These are phyloP conservation scores for Galerucella calmariensis DNA, from an alignment of 2,888 invertebrate genomes.

Conservation along the genomic window DNA sequence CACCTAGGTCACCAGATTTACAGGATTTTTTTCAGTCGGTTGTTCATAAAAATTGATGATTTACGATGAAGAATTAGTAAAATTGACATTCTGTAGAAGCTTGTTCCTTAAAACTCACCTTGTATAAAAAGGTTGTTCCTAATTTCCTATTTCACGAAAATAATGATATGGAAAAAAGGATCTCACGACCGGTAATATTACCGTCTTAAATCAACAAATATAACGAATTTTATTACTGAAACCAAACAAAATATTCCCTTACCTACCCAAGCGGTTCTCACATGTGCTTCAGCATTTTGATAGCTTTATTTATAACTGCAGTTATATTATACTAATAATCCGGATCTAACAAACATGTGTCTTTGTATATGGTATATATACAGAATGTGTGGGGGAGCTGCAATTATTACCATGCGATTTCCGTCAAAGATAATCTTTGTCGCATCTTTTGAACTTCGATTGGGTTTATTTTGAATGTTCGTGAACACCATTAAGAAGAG, in stretches of 20 bases:
- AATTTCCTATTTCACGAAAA: neutral
- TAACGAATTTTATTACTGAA: constrained; percentile 52
- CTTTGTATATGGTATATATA: constrained; percentile 29
- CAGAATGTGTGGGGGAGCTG: constrained; percentile 50
- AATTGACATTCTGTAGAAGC: too few relatives aligned
- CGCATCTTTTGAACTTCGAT: constrained; percentile 55
- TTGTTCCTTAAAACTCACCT: too few relatives aligned
- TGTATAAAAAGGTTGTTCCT: too few relatives aligned
- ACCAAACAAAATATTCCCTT: constrained; percentile 42
- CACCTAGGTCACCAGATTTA: too few relatives aligned
- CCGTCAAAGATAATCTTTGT: constrained; percentile 55
- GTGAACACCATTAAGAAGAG: constrained; percentile 43
- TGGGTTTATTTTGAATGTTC: constrained; percentile 46
- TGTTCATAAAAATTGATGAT: too few relatives aligned
- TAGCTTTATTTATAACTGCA: constrained; percentile 49
- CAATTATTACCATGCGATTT: constrained; percentile 53
- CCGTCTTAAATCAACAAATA: constrained; percentile 45
- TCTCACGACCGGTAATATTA: constrained; percentile 10
- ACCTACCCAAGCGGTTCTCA: constrained; percentile 43
- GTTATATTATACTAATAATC: constrained; percentile 57
- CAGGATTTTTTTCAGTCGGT: too few relatives aligned
- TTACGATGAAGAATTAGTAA: too few relatives aligned
- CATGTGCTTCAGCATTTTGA: constrained; percentile 44
- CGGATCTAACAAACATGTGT: constrained; percentile 55
- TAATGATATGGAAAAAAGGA: neutral